A percentile compares a stretch with the other conserved stretches of the same genome.
Conservation (phyloP, 2,797 vertebrate genomes). For the Allenopithecus nigroviridis region DNA sequence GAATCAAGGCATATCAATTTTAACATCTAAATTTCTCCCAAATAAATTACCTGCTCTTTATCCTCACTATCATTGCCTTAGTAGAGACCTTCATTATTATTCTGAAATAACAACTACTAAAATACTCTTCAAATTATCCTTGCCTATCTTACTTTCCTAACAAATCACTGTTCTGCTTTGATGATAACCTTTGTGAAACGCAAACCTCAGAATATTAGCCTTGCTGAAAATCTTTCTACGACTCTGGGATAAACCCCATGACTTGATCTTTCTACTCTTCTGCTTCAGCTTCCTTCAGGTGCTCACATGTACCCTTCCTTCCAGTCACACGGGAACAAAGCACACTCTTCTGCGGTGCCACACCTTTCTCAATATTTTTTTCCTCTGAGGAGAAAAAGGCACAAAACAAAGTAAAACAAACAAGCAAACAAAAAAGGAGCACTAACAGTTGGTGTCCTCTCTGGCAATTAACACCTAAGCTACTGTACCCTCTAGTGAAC, state of each 20-base stretch:
- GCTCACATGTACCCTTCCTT: background rate
- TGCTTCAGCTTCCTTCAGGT: background rate
- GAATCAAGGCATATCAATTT: background rate
- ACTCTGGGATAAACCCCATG: background rate
- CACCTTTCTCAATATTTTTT: background rate
- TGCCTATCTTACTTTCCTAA: background rate
- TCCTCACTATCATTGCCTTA: background rate
- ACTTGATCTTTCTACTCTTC: background rate
- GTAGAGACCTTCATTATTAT: background rate
- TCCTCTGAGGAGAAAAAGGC: background rate
- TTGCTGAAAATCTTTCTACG: background rate
- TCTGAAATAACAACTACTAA: background rate
- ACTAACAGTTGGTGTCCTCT: background rate
- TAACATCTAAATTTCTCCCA: background rate
- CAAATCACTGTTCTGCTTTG: background rate
- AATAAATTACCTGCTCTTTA: background rate
- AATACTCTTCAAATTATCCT: background rate
- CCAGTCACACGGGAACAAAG: background rate
- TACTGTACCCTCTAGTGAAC: background rate
- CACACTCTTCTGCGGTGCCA: background rate
- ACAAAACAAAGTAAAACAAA: background rate
- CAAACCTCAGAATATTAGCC: background rate
- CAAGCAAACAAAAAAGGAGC: background rate
- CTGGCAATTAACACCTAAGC: background rate
- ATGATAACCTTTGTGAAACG: background rate